A percentile compares a stretch with the other conserved stretches of the same genome.
phyloP scores from a whole-genome alignment of 2,888 invertebrate genomes.

The Dioctria linearis region DNA sequence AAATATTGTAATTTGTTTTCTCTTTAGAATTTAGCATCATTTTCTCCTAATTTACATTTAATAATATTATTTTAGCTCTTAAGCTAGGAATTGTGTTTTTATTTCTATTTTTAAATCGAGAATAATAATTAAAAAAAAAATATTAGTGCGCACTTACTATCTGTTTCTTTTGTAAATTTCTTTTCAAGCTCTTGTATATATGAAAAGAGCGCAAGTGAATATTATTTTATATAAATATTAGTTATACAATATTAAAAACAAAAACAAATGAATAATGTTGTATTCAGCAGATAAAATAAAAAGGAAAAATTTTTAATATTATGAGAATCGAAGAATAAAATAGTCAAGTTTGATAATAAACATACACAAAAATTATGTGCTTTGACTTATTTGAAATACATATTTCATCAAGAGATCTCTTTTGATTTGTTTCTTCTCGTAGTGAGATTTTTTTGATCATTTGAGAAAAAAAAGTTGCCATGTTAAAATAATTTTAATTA shows the following conservation, averaged over 20 bases:
- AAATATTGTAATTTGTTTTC: constrained; percentile 46
- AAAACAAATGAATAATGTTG: not conserved
- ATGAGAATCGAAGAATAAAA: not conserved
- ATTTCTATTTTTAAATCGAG: constrained; percentile 17
- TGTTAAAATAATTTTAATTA: no score
- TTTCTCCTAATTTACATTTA: constrained; percentile 29
- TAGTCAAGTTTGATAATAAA: constrained; percentile 33
- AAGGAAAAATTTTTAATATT: constrained; percentile 3
- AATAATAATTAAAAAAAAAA: constrained; percentile 5
- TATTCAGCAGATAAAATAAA: not conserved
- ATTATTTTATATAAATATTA: constrained; percentile 3
- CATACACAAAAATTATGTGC: constrained; percentile 31
- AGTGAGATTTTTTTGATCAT: no score
- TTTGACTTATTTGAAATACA: constrained; percentile 30
- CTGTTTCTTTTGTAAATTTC: constrained; percentile 32
- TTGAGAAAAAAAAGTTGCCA: no score
- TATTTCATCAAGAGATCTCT: constrained; percentile 23
- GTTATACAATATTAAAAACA: no score
- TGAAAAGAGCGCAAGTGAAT: constrained; percentile 24
- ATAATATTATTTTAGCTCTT: constrained; percentile 27
- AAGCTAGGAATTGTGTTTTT: constrained; percentile 46
- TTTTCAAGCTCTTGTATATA: constrained; percentile 20
- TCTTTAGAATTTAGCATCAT: constrained; percentile 29
- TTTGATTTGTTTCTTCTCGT: no score
- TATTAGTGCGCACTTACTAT: constrained; percentile 5